A percentile compares a stretch with the other conserved stretches of the same genome.
Evolutionary conservation across 2,797 vertebrate genomes (phyloP).

Genomic region (Gorsachius magnificus): DNA sequence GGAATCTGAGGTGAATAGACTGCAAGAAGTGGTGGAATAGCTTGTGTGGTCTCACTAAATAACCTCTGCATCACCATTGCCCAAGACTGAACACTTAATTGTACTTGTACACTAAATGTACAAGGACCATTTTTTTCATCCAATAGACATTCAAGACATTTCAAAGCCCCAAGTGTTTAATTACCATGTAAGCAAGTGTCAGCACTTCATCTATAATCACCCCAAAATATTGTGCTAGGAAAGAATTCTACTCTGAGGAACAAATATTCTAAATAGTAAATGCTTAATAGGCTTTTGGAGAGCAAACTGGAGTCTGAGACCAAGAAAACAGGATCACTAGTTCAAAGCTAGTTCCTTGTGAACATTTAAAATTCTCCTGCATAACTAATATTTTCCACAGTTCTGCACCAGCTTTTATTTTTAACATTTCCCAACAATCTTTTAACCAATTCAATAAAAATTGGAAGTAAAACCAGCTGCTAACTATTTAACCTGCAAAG

Average conservation of each 20-base stretch:
- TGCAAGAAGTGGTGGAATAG: background rate
- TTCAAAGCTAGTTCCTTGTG: background rate
- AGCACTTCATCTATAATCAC: background rate
- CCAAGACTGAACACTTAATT: background rate
- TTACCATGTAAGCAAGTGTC: background rate
- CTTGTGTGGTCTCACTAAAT: no score
- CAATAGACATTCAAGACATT: background rate
- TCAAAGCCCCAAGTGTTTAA: background rate
- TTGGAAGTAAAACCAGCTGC: background rate
- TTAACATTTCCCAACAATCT: background rate
- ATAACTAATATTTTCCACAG: background rate
- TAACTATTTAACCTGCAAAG: background rate
- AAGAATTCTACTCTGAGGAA: background rate
- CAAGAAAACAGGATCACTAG: background rate
- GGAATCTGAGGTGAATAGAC: background rate
- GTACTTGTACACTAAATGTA: background rate
- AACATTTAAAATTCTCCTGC: background rate
- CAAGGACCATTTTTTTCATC: background rate
- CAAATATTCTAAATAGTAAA: background rate
- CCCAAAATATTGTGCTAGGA: background rate
- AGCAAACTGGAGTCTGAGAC: background rate
- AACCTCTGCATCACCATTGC: background rate
- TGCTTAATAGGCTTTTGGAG: background rate
- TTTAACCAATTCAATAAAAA: background rate
- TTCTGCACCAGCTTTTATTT: background rate